Evolutionary conservation across 2,888 invertebrate genomes (phyloP), one percentile per base, ranked within the genome.

Genomic region (Aproaerema taeniolella): DNA sequence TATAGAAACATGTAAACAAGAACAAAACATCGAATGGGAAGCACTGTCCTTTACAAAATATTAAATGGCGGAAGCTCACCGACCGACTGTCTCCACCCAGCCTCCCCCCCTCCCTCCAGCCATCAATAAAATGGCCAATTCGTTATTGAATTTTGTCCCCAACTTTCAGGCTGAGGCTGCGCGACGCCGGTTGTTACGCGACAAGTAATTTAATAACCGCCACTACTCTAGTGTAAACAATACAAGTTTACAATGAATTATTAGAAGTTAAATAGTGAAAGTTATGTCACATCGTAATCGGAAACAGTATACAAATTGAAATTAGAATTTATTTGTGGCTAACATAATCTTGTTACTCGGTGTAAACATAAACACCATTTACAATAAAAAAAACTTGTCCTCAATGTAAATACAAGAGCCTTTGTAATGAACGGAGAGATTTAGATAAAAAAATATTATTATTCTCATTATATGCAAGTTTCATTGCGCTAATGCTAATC

Each of bases 41-140:
- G n/a, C n/a, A n/a, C n/a, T n/a, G 61, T 56, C 55, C 55, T 50
- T 55, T 49, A 60, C 58, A 65, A 72, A 72, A 68, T 67, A 73
- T 73, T 68, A 76, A 77, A 82, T 81, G 78, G 77, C 81, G 77
- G 77, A 79, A 81, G 77, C 77, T 81, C 72, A 75, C 76, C 72
- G 61, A 69, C 60, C 60, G 61, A 71, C 65, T 65, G 78, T 80
- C 83, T 80, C 81, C 82, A 75, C 81, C 85, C 83, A 82, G 68
- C 77, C 79, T 79, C 75, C 79, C 82, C 68, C 81, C 82, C 79
- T 75, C 79, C 83, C 68, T 80, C 83, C 80, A 65, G 77, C 78
- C 83, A 83, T 87, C 86, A 83, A 87, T 87, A 87, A 87, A 87
- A 87, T 87, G 87, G 86, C 87, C 83, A 87, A 85, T 81, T 85